Percentiles rank a stretch among this genome's conserved stretches.
These are phyloP conservation scores for Arctocebus calabarensis DNA, from an alignment of 2,797 vertebrate species.

Conservation along the genomic window DNA sequence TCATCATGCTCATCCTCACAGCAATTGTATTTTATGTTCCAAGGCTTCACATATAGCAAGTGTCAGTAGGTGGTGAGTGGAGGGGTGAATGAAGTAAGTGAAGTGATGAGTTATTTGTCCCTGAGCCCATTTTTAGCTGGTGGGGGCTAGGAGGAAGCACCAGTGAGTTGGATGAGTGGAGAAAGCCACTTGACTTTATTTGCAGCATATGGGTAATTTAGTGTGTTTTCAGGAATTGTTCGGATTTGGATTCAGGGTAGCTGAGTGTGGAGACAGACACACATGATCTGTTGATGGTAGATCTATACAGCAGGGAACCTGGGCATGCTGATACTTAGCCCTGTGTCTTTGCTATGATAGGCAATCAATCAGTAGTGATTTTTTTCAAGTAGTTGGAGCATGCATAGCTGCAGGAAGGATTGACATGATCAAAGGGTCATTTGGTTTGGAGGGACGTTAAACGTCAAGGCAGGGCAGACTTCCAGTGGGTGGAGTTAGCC, in stretches of 20 bases:
- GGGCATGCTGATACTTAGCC: neutral
- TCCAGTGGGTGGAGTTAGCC: neutral
- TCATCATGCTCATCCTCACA: neutral
- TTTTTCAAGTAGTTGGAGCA: neutral
- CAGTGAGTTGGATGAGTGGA: neutral
- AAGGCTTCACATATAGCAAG: neutral
- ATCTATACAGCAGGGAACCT: neutral
- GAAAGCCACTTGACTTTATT: slow-evolving; percentile 12
- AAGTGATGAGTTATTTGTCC: slow-evolving; percentile 23
- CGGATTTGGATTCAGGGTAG: neutral
- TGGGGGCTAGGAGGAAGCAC: neutral
- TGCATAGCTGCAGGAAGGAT: neutral
- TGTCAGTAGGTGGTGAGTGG: neutral
- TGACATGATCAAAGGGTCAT: neutral
- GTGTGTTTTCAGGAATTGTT: neutral
- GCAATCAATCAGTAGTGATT: neutral
- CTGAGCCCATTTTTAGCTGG: neutral
- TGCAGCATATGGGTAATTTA: neutral
- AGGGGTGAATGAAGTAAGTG: neutral
- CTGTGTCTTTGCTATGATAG: neutral
- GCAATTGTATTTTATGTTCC: neutral
- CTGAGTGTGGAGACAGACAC: neutral
- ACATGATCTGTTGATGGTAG: neutral
- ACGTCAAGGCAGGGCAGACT: neutral
- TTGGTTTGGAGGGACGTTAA: slow-evolving; percentile 3